Evolutionary conservation across 2,113 vertebrate species (phyloP).

Genomic region (Piprites chloris): DNA sequence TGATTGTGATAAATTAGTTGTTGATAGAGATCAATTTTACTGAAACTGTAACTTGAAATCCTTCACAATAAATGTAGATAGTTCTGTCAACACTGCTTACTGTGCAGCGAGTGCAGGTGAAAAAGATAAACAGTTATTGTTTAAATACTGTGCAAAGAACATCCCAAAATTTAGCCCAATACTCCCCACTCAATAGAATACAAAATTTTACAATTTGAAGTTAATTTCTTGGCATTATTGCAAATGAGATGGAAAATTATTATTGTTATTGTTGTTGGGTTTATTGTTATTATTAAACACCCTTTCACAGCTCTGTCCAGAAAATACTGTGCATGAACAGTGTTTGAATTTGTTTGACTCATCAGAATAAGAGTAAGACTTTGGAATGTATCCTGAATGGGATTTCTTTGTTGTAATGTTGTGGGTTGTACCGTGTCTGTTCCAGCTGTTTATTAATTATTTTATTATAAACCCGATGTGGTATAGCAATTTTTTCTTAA

Average conservation of each 20-base stretch:
- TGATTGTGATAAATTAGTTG: slow-evolving; percentile 37
- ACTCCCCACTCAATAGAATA: not conserved
- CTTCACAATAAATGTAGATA: not conserved
- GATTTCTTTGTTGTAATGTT: not conserved
- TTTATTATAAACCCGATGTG: not conserved
- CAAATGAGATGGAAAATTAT: not conserved
- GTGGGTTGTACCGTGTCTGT: not conserved
- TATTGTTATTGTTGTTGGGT: not conserved
- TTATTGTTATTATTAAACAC: not conserved
- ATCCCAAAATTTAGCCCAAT: not conserved
- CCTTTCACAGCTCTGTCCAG: not conserved
- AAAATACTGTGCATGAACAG: not conserved
- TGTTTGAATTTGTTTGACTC: not conserved
- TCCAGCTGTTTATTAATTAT: not conserved
- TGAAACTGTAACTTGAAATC: not conserved
- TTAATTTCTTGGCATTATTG: not conserved
- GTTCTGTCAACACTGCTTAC: not conserved
- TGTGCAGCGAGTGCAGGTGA: not conserved
- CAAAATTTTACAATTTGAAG: not conserved
- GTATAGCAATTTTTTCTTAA: not conserved
- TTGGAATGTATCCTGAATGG: not conserved
- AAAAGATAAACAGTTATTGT: not conserved
- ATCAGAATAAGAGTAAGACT: not conserved
- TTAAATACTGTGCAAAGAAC: not conserved
- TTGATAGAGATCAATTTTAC: not conserved